These are phyloP conservation scores for Pachypanchax playfairii DNA, from an alignment of 2,113 vertebrate genomes.

Conservation along the genomic window DNA sequence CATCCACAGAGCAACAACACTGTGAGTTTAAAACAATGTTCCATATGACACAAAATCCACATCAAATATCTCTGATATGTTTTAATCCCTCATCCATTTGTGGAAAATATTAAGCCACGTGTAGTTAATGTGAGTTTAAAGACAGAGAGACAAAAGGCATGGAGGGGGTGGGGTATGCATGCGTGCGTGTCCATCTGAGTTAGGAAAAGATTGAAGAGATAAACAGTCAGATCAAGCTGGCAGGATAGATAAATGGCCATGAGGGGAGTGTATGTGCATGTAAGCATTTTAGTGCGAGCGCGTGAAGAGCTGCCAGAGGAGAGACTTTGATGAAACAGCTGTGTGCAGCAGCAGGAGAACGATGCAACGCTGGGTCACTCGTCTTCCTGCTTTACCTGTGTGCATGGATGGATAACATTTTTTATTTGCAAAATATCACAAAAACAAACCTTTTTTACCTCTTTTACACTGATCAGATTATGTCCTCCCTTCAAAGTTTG, in stretches of 20 bases:
- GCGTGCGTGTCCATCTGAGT: constrained; percentile 39
- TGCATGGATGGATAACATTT: constrained; percentile 5
- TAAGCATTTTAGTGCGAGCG: constrained; percentile 11
- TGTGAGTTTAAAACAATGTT: constrained; percentile 38
- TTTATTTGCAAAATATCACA: neutral
- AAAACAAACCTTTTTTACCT: constrained; percentile 9
- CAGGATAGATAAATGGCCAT: constrained; percentile 38
- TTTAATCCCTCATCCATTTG: constrained; percentile 36
- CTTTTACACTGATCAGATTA: constrained; percentile 8
- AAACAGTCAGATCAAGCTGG: constrained; percentile 44
- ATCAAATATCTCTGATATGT: constrained; percentile 30
- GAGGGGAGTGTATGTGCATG: constrained; percentile 14
- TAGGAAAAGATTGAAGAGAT: constrained; percentile 47
- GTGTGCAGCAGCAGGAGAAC: constrained; percentile 48
- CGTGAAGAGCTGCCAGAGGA: constrained; percentile 48
- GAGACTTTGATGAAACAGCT: constrained; percentile 66
- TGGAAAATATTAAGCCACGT: constrained; percentile 38
- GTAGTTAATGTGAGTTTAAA: constrained; percentile 15
- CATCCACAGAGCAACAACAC: too few relatives aligned
- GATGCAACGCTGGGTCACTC: constrained; percentile 56
- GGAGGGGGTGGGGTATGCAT: constrained; percentile 5
- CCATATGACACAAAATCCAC: constrained; percentile 23
- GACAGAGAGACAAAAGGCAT: neutral
- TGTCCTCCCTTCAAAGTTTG: constrained; percentile 27
- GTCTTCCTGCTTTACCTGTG: constrained; percentile 55